Conservation (phyloP, 2,113 vertebrate genomes). For the Crotalus helleri region DNA sequence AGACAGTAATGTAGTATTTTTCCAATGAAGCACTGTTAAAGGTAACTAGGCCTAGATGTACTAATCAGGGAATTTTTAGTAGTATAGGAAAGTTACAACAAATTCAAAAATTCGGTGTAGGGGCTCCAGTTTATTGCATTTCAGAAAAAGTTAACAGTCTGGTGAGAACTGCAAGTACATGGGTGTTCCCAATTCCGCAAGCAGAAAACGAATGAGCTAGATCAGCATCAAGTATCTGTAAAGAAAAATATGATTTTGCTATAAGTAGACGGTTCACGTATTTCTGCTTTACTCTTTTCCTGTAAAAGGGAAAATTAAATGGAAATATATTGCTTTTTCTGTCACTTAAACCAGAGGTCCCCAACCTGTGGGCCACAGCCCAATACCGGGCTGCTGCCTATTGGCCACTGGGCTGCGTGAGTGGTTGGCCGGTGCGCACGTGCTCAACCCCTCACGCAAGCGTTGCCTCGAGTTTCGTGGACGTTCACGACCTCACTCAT, state of each 20-base stretch:
- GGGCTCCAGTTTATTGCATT: neutral
- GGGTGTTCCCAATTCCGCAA: no score
- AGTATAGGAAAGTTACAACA: neutral
- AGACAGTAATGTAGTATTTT: slow-evolving; percentile 24
- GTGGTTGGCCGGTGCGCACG: no score
- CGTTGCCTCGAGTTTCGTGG: no score
- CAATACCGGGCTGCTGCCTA: no score
- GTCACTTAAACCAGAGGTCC: no score
- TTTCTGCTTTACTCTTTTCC: neutral
- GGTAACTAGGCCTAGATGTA: neutral
- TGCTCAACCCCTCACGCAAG: no score
- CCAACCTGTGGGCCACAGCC: no score
- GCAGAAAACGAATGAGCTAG: neutral
- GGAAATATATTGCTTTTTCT: neutral
- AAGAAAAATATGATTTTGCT: neutral
- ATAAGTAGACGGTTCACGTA: neutral
- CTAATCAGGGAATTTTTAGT: neutral
- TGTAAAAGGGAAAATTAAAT: neutral
- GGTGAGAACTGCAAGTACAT: no score
- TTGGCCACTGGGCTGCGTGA: no score
- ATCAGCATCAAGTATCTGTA: neutral
- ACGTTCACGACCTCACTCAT: no score
- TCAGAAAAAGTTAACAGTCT: neutral
- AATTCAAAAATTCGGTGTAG: neutral
- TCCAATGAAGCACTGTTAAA: neutral